Base-by-base conservation (phyloP, 2,113 vertebrate genomes). In the Ranitomeya imitator region DNA sequence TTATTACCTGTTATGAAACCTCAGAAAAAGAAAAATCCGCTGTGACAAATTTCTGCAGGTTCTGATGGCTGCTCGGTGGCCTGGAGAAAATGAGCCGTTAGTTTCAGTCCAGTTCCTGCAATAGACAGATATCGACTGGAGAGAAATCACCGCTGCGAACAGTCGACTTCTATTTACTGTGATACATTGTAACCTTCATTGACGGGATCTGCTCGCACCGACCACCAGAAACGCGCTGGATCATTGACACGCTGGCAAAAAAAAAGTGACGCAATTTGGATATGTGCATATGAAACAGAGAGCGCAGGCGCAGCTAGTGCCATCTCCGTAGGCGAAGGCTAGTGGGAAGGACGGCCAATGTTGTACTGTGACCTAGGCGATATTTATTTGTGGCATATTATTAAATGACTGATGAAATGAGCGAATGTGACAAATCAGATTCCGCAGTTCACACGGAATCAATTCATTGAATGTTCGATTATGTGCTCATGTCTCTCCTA, bases 1-100 rank as follows among this genome's bases (percentile, higher is more conserved):
- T 85, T 79, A 89, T 89, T 89, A 89, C 87, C 82, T 89, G 87
- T 71, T 89, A 85, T 85, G 87, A 89, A 85, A 85, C 87, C 85
- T 89, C 82, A 79, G 37, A 89, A 85, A 89, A 59, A 59, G 74
- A 67, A 59, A 79, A 89, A 89, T 89, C 81, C 71, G 87, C 87
- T 84, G 82, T 89, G 87, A 89, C 87, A 89, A 89, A 89, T 89
- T 3, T 84, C 71, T 69, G 87, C 87, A 57, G 87, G 81, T 89
- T 37, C 37, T 77, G 82, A 85, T 85, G 55, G 87, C 87, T 79
- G 87, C 60, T 89, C 87, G 79, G 81, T 84, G 87, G 87, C 87
- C 87, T 89, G 87, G 57, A 52, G 8, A 79, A 67, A 89, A 89
- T 89, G 87, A 89, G 81, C 81, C 79, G 87, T 89, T 89, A 89